Conservation (phyloP, 2,888 invertebrate genomes). For the Perizoma affinitatum region DNA sequence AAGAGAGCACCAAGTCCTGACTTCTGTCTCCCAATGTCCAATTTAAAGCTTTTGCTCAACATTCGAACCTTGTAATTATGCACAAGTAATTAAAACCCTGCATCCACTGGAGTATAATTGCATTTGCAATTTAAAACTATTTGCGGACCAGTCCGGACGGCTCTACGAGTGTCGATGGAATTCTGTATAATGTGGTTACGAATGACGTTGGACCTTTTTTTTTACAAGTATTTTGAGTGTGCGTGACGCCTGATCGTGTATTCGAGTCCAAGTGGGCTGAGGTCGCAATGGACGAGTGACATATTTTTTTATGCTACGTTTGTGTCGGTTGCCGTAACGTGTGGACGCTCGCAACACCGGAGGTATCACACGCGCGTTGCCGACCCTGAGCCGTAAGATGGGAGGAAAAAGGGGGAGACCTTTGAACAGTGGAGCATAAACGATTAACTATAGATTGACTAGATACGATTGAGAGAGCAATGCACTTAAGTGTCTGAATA, state of each 20-base stretch:
- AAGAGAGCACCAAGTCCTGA: too few relatives aligned
- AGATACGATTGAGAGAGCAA: too few relatives aligned
- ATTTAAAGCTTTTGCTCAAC: conserved; percentile 8
- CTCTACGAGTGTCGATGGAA: conserved; percentile 18
- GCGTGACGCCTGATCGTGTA: too few relatives aligned
- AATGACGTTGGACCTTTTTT: conserved; percentile 7
- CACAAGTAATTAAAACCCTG: conserved; percentile 55
- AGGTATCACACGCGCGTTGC: too few relatives aligned
- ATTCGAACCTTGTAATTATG: conserved; percentile 47
- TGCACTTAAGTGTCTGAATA: too few relatives aligned
- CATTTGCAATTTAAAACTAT: conserved; percentile 63
- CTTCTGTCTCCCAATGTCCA: background rate
- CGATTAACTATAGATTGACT: too few relatives aligned
- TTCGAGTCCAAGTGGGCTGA: conserved; percentile 1
- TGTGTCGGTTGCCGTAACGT: too few relatives aligned
- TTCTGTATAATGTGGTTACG: conserved; percentile 18
- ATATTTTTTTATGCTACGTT: background rate
- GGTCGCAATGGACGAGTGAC: background rate
- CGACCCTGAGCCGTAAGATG: too few relatives aligned
- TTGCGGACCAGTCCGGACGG: conserved; percentile 41
- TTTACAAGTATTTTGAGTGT: conserved; percentile 9
- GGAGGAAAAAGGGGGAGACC: too few relatives aligned
- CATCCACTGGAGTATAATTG: conserved; percentile 51
- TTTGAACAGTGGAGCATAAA: too few relatives aligned
- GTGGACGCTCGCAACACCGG: too few relatives aligned